Evolutionary conservation across 2,888 invertebrate species (phyloP).

Genomic region (Hirtodrosophila cameraria): DNA sequence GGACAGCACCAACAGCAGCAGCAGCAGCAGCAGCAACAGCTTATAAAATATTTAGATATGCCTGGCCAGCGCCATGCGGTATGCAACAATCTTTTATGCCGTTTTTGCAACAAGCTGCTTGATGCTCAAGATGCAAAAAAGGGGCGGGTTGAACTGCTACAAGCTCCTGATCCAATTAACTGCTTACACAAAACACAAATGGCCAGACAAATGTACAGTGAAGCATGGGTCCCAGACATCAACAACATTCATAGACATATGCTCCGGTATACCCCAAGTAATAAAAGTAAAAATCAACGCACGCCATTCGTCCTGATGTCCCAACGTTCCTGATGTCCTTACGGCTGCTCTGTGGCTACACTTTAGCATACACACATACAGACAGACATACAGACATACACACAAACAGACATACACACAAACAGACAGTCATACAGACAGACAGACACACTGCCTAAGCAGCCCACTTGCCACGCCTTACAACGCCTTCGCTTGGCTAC

Average conservation of each 20-base stretch:
- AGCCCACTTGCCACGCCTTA: constrained; percentile 1
- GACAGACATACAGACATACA: constrained; percentile 4
- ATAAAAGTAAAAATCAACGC: constrained; percentile 77
- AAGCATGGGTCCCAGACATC: constrained; percentile 26
- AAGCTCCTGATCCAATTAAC: constrained; percentile 77
- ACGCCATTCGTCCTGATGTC: constrained; percentile 57
- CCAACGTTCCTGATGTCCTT: constrained; percentile 50
- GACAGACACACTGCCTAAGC: constrained; percentile 9
- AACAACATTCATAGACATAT: constrained; percentile 54
- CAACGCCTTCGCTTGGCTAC: constrained; percentile 39
- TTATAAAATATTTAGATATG: constrained; percentile 66
- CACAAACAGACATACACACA: not conserved
- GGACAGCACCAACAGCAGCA: no score
- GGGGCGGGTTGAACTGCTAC: not conserved
- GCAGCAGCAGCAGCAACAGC: no score
- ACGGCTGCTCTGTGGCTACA: constrained; percentile 62
- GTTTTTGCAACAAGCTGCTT: constrained; percentile 26
- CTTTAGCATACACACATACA: constrained; percentile 30
- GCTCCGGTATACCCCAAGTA: constrained; percentile 45
- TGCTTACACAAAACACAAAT: constrained; percentile 77
- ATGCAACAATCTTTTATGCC: constrained; percentile 63
- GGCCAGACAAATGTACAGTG: constrained; percentile 53
- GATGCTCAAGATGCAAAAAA: constrained; percentile 14
- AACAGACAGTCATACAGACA: not conserved
- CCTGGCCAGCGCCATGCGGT: constrained; percentile 60